These are phyloP conservation scores for Zaprionus bogoriensis DNA, from an alignment of 2,888 invertebrate genomes.

Conservation along the genomic window DNA sequence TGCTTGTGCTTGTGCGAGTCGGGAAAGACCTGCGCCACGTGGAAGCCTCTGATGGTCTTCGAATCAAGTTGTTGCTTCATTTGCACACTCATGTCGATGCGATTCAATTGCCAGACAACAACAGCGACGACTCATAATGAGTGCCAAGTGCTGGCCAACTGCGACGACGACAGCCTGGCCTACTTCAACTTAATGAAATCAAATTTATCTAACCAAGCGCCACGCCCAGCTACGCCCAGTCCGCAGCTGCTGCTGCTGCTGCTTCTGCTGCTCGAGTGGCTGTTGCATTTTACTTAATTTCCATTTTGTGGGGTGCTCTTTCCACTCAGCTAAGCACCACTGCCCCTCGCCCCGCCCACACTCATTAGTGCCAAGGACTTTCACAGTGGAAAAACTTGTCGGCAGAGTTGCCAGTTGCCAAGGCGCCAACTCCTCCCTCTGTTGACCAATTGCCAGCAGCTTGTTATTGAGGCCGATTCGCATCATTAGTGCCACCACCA, in stretches of 20 bases:
- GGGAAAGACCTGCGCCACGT: constrained; percentile 26
- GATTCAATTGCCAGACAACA: background rate
- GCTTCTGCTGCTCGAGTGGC: background rate
- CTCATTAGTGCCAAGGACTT: constrained; percentile 54
- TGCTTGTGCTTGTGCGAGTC: constrained; percentile 21
- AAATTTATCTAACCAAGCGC: constrained; percentile 36
- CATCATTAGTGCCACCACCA: constrained; percentile 62
- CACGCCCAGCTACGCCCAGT: constrained; percentile 38
- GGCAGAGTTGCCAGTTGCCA: constrained; percentile 40
- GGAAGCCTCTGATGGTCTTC: constrained; percentile 37
- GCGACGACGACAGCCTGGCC: constrained; percentile 3
- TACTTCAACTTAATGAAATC: constrained; percentile 61
- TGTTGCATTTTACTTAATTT: constrained; percentile 66
- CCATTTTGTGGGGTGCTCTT: constrained; percentile 48
- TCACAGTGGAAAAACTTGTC: no score
- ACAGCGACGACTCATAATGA: constrained; percentile 10
- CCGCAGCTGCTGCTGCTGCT: constrained; percentile 20
- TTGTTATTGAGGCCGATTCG: constrained; percentile 71
- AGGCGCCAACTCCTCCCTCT: constrained; percentile 1
- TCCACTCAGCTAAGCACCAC: constrained; percentile 21
- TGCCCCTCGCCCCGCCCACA: no score
- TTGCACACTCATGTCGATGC: background rate
- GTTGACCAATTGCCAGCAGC: constrained; percentile 68
- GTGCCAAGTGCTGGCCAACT: constrained; percentile 7
- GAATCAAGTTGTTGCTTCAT: constrained; percentile 21